These are phyloP conservation scores for Chrysogorgia sp. DNA, from an alignment of 92 coral and sea anemone species.

Conservation along the genomic window DNA sequence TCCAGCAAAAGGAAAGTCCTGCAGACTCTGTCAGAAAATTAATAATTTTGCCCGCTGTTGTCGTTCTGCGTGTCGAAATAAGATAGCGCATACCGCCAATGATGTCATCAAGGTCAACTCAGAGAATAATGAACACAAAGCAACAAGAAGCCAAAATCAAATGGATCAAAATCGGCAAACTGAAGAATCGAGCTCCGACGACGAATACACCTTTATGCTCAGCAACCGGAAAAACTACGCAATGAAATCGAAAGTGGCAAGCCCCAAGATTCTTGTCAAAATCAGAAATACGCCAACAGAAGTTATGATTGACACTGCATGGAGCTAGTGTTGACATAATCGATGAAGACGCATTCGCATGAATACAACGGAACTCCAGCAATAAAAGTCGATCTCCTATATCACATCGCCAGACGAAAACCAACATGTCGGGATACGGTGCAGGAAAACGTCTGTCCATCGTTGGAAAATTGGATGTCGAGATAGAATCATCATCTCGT, in stretches of 20 bases:
- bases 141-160: not conserved
- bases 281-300: conserved; percentile 2
- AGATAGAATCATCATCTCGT: too few relatives aligned
- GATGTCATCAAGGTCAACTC: too few relatives aligned
- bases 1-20: conserved; percentile 1
- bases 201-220: conserved; percentile 3
- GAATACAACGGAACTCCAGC: not conserved
- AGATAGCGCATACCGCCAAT: not conserved
- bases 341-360: conserved; percentile 1
- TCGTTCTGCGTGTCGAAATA: conserved; percentile 7
- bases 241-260: conserved; percentile 10
- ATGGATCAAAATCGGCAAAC: not conserved
- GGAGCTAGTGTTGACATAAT: conserved; percentile 19
- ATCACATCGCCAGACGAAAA: not conserved
- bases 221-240: not conserved
- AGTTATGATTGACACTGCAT: conserved; percentile 32
- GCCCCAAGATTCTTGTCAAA: conserved; percentile 22
- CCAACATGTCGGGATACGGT: not conserved
- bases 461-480: conserved; percentile 8
- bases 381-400: conserved; percentile 21
- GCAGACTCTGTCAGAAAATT: conserved; percentile 18
- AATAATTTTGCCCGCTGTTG: not conserved
- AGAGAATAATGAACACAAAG: too few relatives aligned
- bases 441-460: conserved; percentile 5
- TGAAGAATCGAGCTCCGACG: conserved; percentile 18